Conservation (phyloP, 2,113 vertebrate genomes). For the Oceanites oceanicus region DNA sequence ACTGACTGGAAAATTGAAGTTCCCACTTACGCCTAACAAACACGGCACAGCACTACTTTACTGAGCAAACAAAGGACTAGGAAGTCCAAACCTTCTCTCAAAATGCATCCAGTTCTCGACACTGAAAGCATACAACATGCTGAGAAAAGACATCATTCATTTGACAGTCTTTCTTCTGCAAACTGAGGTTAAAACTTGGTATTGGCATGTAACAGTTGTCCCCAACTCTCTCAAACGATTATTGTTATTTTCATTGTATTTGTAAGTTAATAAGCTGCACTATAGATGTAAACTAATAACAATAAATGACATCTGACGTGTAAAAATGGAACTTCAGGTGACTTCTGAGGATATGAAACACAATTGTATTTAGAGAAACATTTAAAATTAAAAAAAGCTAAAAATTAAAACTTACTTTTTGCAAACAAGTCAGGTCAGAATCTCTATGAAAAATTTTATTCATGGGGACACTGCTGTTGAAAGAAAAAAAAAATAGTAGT, state of each 20-base stretch:
- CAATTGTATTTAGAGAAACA: not conserved
- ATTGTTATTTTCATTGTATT: not conserved
- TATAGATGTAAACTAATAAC: no score
- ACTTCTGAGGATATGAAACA: not conserved
- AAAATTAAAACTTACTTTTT: constrained; percentile 82
- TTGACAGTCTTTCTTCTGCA: not conserved
- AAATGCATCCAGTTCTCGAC: not conserved
- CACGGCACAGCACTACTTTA: not conserved
- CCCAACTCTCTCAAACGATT: not conserved
- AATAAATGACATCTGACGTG: no score
- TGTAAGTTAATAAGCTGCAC: not conserved
- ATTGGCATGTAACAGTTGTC: not conserved
- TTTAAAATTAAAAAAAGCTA: not conserved
- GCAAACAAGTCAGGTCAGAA: constrained; percentile 91
- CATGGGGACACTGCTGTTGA: constrained; percentile 88
- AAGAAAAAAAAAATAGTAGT: constrained; percentile 43
- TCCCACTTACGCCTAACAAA: not conserved
- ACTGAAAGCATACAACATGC: not conserved
- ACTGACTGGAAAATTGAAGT: not conserved
- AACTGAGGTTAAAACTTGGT: not conserved
- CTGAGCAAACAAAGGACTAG: not conserved
- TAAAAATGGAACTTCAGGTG: not conserved
- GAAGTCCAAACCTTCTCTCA: not conserved
- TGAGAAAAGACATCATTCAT: not conserved
- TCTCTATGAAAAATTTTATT: constrained; percentile 87